A percentile compares a stretch with the other conserved stretches of the same genome.
phyloP scores from a whole-genome alignment of 2,888 invertebrate genomes.

The Pammene aurita region DNA sequence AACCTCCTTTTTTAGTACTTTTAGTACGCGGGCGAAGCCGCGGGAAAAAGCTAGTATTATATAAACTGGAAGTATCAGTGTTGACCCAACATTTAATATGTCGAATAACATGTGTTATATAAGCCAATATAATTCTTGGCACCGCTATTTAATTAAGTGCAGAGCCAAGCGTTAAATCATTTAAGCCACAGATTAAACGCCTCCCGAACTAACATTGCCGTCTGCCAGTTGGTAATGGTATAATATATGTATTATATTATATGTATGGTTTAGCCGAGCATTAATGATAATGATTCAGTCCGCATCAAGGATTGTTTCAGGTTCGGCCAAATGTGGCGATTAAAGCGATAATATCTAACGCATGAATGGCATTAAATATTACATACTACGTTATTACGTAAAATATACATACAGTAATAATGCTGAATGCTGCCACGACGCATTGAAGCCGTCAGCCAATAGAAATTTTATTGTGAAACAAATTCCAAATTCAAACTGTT shows the following conservation, averaged over 20 bases:
- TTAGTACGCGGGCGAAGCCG: too few species aligned
- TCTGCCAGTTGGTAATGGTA: slow-evolving; percentile 15
- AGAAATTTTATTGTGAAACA: too few species aligned
- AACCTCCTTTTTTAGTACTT: too few species aligned
- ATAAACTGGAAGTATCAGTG: not conserved
- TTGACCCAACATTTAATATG: not conserved
- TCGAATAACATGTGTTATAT: not conserved
- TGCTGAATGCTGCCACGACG: too few species aligned
- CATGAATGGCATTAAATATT: slow-evolving; percentile 3
- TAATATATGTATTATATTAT: slow-evolving; percentile 12
- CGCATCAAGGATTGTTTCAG: slow-evolving; percentile 12
- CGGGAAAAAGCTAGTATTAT: too few species aligned
- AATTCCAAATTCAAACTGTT: too few species aligned
- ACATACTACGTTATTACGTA: too few species aligned
- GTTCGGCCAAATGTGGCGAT: not conserved
- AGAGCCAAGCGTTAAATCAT: slow-evolving; percentile 28
- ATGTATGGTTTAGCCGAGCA: not conserved
- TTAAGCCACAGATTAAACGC: slow-evolving; percentile 28
- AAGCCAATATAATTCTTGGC: slow-evolving; percentile 18
- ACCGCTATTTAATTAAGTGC: slow-evolving; percentile 24
- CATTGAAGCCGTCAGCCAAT: too few species aligned
- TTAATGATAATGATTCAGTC: slow-evolving; percentile 18
- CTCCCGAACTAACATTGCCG: slow-evolving; percentile 20
- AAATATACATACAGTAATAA: too few species aligned
- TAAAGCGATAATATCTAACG: slow-evolving; percentile 12